Percentiles rank a stretch among this genome's conserved stretches.
Conservation (phyloP, 1,140 invertebrate species). For the Glossosoma conforme region DNA sequence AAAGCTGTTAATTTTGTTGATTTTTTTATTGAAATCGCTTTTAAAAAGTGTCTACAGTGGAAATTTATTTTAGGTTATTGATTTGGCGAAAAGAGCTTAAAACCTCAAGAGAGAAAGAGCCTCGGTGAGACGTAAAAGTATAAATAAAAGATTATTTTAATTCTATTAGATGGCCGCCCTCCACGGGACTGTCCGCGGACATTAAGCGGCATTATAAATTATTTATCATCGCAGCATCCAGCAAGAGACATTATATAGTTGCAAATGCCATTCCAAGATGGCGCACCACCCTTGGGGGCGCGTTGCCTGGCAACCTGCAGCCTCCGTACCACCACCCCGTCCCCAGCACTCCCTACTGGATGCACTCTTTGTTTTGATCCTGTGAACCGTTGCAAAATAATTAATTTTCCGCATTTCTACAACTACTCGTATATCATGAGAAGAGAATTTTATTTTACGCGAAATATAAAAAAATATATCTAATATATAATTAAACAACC, state of each 20-base stretch:
- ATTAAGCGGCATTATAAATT: conserved; percentile 7
- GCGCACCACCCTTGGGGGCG: conserved; percentile 15
- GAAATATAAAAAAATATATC: no score
- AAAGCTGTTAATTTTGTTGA: no score
- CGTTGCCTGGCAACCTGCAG: conserved; percentile 9
- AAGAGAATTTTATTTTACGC: no score
- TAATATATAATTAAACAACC: no score
- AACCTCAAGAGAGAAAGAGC: no score
- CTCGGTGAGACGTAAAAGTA: no score
- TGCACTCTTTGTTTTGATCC: neutral
- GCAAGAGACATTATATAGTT: conserved; percentile 25
- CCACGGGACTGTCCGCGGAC: neutral
- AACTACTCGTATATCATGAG: no score
- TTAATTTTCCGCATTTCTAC: conserved; percentile 1
- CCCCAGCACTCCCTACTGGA: neutral
- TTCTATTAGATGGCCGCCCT: neutral
- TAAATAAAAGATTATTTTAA: conserved; percentile 5
- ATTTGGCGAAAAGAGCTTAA: no score
- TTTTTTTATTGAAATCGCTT: no score
- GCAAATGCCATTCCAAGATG: conserved; percentile 31
- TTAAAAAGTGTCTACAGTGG: no score
- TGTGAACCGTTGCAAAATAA: neutral
- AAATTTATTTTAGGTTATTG: no score
- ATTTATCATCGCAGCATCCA: conserved; percentile 8
- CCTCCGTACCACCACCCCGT: conserved; percentile 7